Evolutionary conservation across 2,888 invertebrate genomes (phyloP), one percentile per base, ranked within the genome.

Genomic region (Iphiclides podalirius): DNA sequence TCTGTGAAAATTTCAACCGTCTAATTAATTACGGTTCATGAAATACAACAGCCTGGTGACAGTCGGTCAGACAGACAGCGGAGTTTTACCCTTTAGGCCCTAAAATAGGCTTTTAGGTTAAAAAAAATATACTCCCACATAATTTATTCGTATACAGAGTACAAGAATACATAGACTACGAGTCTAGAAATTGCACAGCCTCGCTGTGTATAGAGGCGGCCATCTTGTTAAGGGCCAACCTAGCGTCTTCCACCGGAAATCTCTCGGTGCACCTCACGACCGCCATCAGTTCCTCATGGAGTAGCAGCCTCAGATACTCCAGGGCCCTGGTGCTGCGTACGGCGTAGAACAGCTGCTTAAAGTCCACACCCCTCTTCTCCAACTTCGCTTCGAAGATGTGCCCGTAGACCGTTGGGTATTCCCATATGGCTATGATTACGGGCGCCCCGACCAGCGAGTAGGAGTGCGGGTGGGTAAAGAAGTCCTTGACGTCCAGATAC

Each of bases 381-480:
- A 82, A 2, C 44, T 73, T 82, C 0, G 84, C 63, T 44, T 82
- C 73, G 12, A 75, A 57, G 17, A 87, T 70, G 35, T 75, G 74
- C 0, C 79, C 77, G 45, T 85, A 87, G 1, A 87, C 55, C 0
- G 75, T 72, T 0, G 87, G 87, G 41, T 87, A 86, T 49, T 87
- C 87, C 87, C 87, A 87, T 14, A 83, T 28, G 1, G 83, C 87
- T 4, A 79, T 53, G 0, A 71, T 76, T 0, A 80, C 77, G 2
- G 87, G 87, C 0, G 85, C 81, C 0, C 85, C 79, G 0, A 85
- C 83, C 12, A 83, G 60, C 0, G 87, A 86, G 56, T 77, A 87
- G 0, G 82, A 79, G 57, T 81, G 70, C 0, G 85, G 86, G 33
- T 87, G 84, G 0, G 75, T 79, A 41, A 77, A 87, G 52, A 87